Percentiles rank a stretch among this genome's conserved stretches.
Evolutionary conservation across 2,797 vertebrate species (phyloP).

Genomic region (Hapalemur alaotrensis): DNA sequence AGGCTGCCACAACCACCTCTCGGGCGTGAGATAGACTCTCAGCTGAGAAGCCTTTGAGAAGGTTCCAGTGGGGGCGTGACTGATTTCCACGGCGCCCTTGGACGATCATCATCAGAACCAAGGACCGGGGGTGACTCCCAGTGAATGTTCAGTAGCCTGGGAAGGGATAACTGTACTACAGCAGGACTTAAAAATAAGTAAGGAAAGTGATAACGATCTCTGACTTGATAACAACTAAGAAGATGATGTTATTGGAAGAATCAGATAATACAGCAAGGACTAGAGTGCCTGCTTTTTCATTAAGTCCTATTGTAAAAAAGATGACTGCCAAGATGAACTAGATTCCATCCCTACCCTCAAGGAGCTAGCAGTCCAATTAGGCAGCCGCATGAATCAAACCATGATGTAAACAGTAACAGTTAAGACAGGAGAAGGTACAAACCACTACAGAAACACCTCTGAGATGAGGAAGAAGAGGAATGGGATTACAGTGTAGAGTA

Average conservation of each 20-base stretch:
- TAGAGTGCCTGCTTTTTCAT: background rate
- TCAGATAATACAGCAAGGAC: background rate
- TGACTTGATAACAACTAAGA: background rate
- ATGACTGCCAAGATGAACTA: background rate
- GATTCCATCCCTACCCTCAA: background rate
- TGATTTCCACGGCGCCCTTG: background rate
- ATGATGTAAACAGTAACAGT: background rate
- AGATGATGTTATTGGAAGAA: background rate
- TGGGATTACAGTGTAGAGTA: background rate
- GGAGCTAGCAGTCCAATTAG: background rate
- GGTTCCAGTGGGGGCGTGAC: background rate
- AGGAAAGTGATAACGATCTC: background rate
- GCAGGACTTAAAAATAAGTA: background rate
- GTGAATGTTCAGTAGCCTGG: background rate
- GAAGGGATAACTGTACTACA: background rate
- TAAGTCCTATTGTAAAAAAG: background rate
- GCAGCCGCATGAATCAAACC: background rate
- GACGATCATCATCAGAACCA: background rate
- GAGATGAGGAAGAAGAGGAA: background rate
- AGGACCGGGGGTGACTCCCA: background rate
- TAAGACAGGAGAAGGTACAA: background rate
- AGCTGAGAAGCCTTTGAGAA: background rate
- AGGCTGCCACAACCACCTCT: fast-evolving
- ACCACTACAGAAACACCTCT: background rate
- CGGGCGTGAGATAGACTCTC: background rate